Base-by-base conservation (phyloP, 2,888 invertebrate species). In the Ischnus inquisitorius region DNA sequence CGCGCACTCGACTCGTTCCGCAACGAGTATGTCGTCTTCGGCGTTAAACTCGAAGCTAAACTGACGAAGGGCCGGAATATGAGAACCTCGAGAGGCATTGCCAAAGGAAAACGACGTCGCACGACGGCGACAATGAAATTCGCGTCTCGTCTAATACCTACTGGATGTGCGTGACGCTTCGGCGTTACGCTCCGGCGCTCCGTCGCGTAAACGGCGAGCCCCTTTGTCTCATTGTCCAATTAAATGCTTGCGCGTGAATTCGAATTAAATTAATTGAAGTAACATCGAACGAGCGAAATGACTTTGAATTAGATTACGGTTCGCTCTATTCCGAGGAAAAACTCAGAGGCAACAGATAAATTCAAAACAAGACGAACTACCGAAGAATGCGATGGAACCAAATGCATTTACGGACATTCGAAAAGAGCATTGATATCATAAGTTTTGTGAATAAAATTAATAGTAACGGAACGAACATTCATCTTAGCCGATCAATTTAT, bases 31-130 rank as follows among this genome's bases (percentile, higher is more conserved):
- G 34, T 51, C 74, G 43, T 72, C 74, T 62, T 25, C 48, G 67
- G 60, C 72, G 64, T 69, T 64, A 41, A 72, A 77, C 34, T 46
- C 60, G 19, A 69, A 14, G 34, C 28, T 60, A 68, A 22, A 34
- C 34, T 74, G 57, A 57, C 46, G 28, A 54, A 77, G 48, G 51
- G 25, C 34, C 34, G 34, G 4, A 8, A 34, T 34, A 34, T 34
- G 34, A 34, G 34, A 34, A 34, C 8, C 34, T 34, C 34, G 34
- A 34, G 34, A 34, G 1, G 34, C 6, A 6, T 34, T 34, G 6
- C 46, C 22, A 57, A 78, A 62, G 60, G 22, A 48, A 77, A 41
- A 19, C 60, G 48, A 43, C 64, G 76, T 60, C 60, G 19, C 46
- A 54, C 72, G 43, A 34, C 14, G 19, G 43, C 62, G 41, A 79